Percentiles rank a stretch among this genome's conserved stretches.
These are phyloP conservation scores for Oligia latruncula DNA, from an alignment of 2,888 invertebrate species.

Conservation along the genomic window DNA sequence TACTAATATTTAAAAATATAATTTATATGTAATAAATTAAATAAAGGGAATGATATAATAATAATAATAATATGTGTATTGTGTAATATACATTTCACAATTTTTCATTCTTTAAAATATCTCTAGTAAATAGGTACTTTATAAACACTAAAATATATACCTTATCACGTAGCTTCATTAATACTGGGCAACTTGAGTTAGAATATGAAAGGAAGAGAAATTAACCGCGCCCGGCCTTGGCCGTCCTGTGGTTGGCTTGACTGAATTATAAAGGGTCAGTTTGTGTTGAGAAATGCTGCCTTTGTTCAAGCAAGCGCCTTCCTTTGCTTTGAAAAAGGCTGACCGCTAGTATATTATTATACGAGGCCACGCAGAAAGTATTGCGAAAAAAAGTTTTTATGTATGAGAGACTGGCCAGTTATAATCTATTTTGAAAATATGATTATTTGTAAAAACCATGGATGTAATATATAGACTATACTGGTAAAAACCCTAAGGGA, in stretches of 20 bases:
- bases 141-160: slow-evolving; percentile 12
- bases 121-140: neutral
- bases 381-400: no score
- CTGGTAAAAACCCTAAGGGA: no score
- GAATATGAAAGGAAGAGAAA: slow-evolving; percentile 26
- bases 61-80: no score
- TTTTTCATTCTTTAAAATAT: neutral
- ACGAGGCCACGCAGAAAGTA: no score
- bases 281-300: slow-evolving; percentile 34
- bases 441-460: no score
- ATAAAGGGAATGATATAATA: no score
- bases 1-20: no score
- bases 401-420: no score
- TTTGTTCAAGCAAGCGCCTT: slow-evolving; percentile 32
- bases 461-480: no score
- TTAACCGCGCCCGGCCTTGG: slow-evolving; percentile 32
- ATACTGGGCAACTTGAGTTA: slow-evolving; percentile 2
- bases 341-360: neutral
- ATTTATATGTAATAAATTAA: no score
- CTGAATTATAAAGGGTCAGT: slow-evolving; percentile 39
- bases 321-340: slow-evolving; percentile 16
- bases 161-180: slow-evolving; percentile 26
- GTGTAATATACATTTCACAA: no score
- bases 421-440: no score
- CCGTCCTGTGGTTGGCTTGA: neutral